A percentile compares a stretch with the other conserved stretches of the same genome.
Conservation (phyloP, 2,797 vertebrate species). For the Iguana delicatissima region DNA sequence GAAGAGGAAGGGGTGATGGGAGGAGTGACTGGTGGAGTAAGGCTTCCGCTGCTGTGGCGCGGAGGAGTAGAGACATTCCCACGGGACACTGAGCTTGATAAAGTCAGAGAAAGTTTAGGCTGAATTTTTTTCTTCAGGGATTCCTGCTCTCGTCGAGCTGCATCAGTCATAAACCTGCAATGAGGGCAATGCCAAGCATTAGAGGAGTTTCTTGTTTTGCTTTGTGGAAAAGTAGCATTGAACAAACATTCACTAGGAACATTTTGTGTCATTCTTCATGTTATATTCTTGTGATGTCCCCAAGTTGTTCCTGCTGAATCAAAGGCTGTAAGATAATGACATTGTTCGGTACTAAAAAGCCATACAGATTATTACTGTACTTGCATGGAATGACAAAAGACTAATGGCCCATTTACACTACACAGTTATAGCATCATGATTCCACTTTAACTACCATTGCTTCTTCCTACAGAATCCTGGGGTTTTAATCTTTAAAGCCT, state of each 20-base stretch:
- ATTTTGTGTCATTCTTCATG: neutral
- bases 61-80: conserved; percentile 93
- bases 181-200: conserved; percentile 57
- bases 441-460: too few relatives aligned
- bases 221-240: conserved; percentile 62
- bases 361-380: neutral
- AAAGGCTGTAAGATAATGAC: neutral
- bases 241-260: conserved; percentile 69
- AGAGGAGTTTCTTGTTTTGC: conserved; percentile 50
- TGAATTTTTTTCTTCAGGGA: conserved; percentile 94
- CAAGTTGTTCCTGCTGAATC: conserved; percentile 2
- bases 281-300: neutral
- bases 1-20: conserved; percentile 98
- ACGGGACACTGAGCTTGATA: conserved; percentile 89
- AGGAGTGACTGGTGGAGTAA: conserved; percentile 97
- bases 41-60: conserved; percentile 95
- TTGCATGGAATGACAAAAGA: too few relatives aligned
- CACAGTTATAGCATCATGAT: too few relatives aligned
- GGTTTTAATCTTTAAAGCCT: too few relatives aligned
- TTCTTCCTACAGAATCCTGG: too few relatives aligned
- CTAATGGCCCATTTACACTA: too few relatives aligned
- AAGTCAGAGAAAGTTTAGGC: conserved; percentile 92
- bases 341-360: neutral
- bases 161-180: conserved; percentile 96
- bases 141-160: conserved; percentile 94